These are phyloP conservation scores for Epinotia nisella DNA, from an alignment of 2,888 invertebrate genomes.

Conservation along the genomic window DNA sequence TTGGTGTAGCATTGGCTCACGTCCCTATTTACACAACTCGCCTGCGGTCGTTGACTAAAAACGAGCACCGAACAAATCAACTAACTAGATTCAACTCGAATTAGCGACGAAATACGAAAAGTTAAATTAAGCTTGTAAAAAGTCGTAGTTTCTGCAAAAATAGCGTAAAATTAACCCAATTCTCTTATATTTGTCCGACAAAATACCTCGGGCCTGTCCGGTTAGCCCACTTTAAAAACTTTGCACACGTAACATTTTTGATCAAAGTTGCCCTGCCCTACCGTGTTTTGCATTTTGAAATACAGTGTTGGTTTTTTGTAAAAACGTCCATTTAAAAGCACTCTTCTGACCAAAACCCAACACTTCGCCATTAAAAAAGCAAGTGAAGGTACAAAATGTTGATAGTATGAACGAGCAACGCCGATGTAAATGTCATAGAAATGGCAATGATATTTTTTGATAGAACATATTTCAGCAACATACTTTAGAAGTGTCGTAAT, in stretches of 20 bases:
- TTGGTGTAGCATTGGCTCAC: background rate
- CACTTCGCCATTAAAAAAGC: conserved; percentile 31
- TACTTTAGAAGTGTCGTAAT: background rate
- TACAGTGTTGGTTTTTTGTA: conserved; percentile 31
- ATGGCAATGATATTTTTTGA: background rate
- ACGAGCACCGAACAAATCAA: background rate
- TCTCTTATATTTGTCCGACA: conserved; percentile 20
- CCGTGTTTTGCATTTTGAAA: conserved; percentile 42
- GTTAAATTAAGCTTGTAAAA: conserved; percentile 25
- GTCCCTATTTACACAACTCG: background rate
- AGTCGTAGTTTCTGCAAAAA: conserved; percentile 24
- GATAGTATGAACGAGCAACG: conserved; percentile 14
- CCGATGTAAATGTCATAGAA: conserved; percentile 13
- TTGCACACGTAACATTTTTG: conserved; percentile 38
- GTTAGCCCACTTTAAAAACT: conserved; percentile 25
- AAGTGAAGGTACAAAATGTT: conserved; percentile 28
- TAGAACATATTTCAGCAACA: background rate
- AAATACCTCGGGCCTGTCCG: conserved; percentile 27
- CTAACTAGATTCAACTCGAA: conserved; percentile 23
- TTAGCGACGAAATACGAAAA: conserved; percentile 27
- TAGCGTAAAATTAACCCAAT: conserved; percentile 31
- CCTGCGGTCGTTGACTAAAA: background rate
- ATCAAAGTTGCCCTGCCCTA: conserved; percentile 36
- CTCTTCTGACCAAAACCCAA: conserved; percentile 32
- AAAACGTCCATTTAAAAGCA: conserved; percentile 38